Base-by-base conservation (phyloP, 2,888 invertebrate species). In the Cerastis rubricosa region DNA sequence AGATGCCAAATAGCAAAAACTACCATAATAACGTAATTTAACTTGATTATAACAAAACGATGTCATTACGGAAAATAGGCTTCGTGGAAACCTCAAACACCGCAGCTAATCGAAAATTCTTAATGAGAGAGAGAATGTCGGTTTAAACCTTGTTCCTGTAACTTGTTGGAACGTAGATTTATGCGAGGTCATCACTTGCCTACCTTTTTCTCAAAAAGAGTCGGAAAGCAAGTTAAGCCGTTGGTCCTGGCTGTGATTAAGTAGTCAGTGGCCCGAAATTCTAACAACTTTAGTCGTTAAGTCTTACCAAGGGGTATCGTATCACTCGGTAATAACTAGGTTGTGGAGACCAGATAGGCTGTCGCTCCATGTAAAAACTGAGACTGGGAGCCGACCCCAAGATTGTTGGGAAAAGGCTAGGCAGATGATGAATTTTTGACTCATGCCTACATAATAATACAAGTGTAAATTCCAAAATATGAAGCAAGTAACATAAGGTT, bases 61-160 rank as follows among this genome's bases (percentile, higher is more conserved):
- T 63, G 83, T 63, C 61, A 78, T 82, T 83, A 85, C 19, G 47
- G 78, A 43, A 85, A 71, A 85, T 61, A 69, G 47, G 66, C n/a
- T 54, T 35, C 29, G 70, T 59, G 64, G 45, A 65, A 71, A 67
- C 78, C 35, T 70, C 51, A 35, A 29, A 19, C n/a, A 65, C 82
- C 85, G 45, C 47, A 51, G 51, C 65, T 14, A 85, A 77, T 85
- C 45, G 82, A 68, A 71, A 83, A 85, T 76, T 49, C 57, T 68
- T 25, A 29, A 57, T n/a, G n/a, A n/a, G n/a, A n/a, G n/a, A n/a
- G n/a, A n/a, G 57, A 57, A 57, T 25, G 57, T 57, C 7, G 57
- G 25, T 9, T n/a, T 11, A 29, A 35, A 43, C 40, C 0, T n/a
- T 14, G 47, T 67, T 76, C 19, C 51, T 65, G 45, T 59, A 76